These are phyloP conservation scores for Hafferia zeledoni DNA, from an alignment of 2,797 vertebrate genomes.

Conservation along the genomic window DNA sequence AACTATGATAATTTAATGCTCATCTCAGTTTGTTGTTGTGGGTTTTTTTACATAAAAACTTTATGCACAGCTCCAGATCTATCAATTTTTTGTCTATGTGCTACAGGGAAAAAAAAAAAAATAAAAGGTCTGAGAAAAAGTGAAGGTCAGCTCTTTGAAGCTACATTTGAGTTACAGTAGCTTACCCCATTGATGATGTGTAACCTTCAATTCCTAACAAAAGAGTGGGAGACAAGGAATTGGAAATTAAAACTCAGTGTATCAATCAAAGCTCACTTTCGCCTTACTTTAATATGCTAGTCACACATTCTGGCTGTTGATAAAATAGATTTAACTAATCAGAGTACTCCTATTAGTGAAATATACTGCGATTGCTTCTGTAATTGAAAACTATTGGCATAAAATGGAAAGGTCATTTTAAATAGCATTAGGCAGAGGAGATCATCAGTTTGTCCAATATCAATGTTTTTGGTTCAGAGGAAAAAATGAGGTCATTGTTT, in stretches of 20 bases:
- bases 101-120: background rate
- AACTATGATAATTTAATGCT: background rate
- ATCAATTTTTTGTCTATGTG: background rate
- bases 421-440: background rate
- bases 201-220: slow-evolving; percentile 25
- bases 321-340: slow-evolving; percentile 61
- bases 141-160: slow-evolving; percentile 10
- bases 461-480: background rate
- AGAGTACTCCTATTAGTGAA: slow-evolving; percentile 19
- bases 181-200: background rate
- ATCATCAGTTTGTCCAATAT: slow-evolving; percentile 14
- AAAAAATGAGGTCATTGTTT: background rate
- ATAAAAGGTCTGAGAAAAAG: background rate
- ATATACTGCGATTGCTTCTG: slow-evolving; percentile 8
- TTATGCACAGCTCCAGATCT: background rate
- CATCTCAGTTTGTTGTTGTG: background rate
- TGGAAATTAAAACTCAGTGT: background rate
- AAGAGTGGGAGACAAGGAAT: background rate
- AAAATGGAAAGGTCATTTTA: slow-evolving; percentile 42
- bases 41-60: background rate
- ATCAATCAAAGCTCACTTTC: slow-evolving; percentile 29
- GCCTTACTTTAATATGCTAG: slow-evolving; percentile 21
- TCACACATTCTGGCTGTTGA: slow-evolving; percentile 33
- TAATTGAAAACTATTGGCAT: slow-evolving; percentile 50
- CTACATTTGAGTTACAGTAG: background rate